These are phyloP conservation scores for Rattus norvegicus DNA, from an alignment of 2,113 vertebrate genomes.

Conservation along the genomic window GRCr8 NC_086033.1:4097001-4097500, in stretches of 20 bases:
- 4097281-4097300: slow-evolving; percentile 85
- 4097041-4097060: background rate
- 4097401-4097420: slow-evolving; percentile 48
- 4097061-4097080: background rate
- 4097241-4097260: slow-evolving; percentile 88
- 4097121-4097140: background rate
- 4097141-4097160: background rate
- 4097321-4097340: slow-evolving; percentile 65
- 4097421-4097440: background rate
- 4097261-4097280: slow-evolving; percentile 88
- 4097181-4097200: slow-evolving; percentile 85
- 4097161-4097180: background rate
- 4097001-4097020: background rate
- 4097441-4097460: background rate
- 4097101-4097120: background rate
- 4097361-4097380: background rate
- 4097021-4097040: background rate
- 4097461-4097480: background rate
- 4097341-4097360: slow-evolving; percentile 29
- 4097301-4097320: slow-evolving; percentile 70
- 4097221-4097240: slow-evolving; percentile 86
- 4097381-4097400: slow-evolving; percentile 69
- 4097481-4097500: background rate
- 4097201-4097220: slow-evolving; percentile 87
- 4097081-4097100: no score